Base-by-base conservation (phyloP, 2,113 vertebrate genomes). In the Festucalex cinctus region DNA sequence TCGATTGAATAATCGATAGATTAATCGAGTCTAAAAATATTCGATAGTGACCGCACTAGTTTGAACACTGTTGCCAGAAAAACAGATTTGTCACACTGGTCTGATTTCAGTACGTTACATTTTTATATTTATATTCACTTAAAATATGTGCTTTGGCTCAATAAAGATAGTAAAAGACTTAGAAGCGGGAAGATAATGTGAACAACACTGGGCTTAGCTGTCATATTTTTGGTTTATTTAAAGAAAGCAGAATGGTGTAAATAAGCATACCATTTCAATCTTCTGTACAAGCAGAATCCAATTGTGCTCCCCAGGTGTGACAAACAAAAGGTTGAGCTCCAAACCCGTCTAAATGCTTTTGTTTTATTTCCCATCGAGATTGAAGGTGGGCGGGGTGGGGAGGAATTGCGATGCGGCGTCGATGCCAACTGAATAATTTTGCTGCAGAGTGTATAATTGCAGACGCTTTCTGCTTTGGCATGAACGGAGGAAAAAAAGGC, bases 221-320 rank as follows among this genome's bases (percentile, higher is more conserved):
- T 32, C 6, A 36, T 39, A 39, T n/a, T n/a, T 61, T 41, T 59
- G 17, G 7, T 1, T 26, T 37, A 36, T 36, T 26, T 3, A 17
- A 62, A 43, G n/a, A 16, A 62, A 62, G 22, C 36, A 32, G 69
- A 75, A 59, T 63, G 79, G 71, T 83, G 81, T 90, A 87, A 90
- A 88, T 86, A 88, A 87, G 82, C 83, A 86, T 83, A 80, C 2
- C 81, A 83, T 88, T 88, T 86, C 81, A 83, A 86, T 89, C 83
- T 84, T 83, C 78, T 81, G 68, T 82, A 74, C 82, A 85, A 87
- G 77, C 79, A 79, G 72, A 89, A 88, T 82, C 76, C 85, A 89
- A 90, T 88, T 81, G 81, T 67, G 70, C 83, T 85, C 77, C 80
- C 86, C 87, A 90, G 89, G 87, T 90, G 90, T 86, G 82, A 85